Conservation (phyloP, 2,797 vertebrate species). For the Rhodeus uyekii region DNA sequence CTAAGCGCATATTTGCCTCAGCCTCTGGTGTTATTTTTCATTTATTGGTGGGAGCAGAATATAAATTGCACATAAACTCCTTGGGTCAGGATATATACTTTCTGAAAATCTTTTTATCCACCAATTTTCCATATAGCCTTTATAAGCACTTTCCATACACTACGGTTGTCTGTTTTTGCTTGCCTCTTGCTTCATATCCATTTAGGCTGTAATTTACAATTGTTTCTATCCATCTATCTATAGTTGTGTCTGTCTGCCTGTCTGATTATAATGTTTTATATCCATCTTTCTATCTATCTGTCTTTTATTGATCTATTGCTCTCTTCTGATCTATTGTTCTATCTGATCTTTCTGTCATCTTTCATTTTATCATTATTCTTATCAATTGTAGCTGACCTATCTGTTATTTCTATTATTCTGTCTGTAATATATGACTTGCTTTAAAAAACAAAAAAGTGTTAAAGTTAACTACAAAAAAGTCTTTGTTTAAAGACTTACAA, state of each 20-base stretch:
- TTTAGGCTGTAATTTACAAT: neutral
- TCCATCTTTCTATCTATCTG: neutral
- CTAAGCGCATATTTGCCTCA: constrained; percentile 52
- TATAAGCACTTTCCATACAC: neutral
- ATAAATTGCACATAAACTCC: constrained; percentile 56
- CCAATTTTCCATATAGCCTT: neutral
- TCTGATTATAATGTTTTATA: no score
- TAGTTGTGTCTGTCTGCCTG: no score
- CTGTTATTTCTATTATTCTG: neutral
- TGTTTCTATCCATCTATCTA: neutral
- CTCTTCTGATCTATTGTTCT: no score
- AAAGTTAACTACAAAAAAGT: neutral
- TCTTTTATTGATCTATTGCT: no score
- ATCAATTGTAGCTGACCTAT: no score
- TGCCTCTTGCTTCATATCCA: neutral
- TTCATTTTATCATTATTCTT: neutral
- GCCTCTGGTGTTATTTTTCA: constrained; percentile 52
- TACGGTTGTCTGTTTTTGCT: neutral
- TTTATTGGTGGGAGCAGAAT: constrained; percentile 56
- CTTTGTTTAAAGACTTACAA: neutral
- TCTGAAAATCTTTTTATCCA: constrained; percentile 19
- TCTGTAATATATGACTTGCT: neutral
- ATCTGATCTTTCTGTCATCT: neutral
- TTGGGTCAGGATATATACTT: constrained; percentile 24
- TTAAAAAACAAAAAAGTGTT: neutral